Conservation (phyloP, 1,140 invertebrate species). For the Temnothorax longispinosus region DNA sequence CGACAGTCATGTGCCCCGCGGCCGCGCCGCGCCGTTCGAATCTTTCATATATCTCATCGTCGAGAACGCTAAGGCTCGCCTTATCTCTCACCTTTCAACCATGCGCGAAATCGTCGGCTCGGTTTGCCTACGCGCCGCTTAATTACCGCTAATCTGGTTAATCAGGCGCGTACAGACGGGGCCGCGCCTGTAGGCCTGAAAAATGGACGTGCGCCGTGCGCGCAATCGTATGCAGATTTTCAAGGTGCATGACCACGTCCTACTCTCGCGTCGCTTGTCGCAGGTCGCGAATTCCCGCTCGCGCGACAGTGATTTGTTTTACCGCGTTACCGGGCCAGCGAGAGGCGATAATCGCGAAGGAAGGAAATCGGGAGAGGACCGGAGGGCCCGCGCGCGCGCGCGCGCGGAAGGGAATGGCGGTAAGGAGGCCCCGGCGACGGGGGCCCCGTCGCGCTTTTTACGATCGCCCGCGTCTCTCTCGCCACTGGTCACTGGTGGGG, state of each 20-base stretch:
- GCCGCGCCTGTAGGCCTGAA: constrained; percentile 36
- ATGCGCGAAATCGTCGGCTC: not conserved
- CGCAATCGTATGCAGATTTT: constrained; percentile 58
- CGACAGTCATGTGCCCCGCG: constrained; percentile 6
- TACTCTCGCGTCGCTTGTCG: constrained; percentile 70
- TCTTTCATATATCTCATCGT: constrained; percentile 3
- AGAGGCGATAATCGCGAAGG: constrained; percentile 53
- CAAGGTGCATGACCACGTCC: constrained; percentile 60
- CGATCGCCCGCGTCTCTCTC: constrained; percentile 42
- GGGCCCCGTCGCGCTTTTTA: constrained; percentile 51
- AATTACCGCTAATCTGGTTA: constrained; percentile 59
- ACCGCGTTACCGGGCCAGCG: constrained; percentile 69
- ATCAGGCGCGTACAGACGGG: constrained; percentile 17
- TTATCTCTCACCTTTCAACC: not conserved
- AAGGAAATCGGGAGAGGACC: constrained; percentile 35
- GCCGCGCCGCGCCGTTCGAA: not conserved
- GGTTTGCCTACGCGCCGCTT: constrained; percentile 23
- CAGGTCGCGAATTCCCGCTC: constrained; percentile 71
- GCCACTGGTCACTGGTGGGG: constrained; percentile 25
- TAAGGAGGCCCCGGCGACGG: not conserved
- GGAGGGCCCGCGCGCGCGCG: not conserved
- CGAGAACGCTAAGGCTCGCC: not conserved
- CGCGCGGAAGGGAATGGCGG: not conserved
- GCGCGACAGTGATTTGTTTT: constrained; percentile 76
- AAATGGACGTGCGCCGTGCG: constrained; percentile 24